Percentiles rank a stretch among this genome's conserved stretches.
Evolutionary conservation across 1,140 invertebrate genomes (phyloP).

Genomic region (Achroia grisella): DNA sequence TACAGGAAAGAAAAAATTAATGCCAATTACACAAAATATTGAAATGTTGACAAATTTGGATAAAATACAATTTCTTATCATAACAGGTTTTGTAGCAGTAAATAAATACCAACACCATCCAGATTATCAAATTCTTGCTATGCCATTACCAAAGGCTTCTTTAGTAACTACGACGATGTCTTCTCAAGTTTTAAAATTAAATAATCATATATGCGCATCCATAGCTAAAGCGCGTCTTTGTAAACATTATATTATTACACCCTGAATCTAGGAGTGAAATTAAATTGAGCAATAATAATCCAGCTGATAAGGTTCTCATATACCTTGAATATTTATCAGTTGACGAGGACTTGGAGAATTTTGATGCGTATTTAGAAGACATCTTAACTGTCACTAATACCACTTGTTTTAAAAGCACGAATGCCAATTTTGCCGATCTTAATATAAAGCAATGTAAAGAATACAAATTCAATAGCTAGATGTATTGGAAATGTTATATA

Average conservation of each 20-base stretch:
- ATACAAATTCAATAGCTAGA: slow-evolving; percentile 75
- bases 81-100: slow-evolving; percentile 15
- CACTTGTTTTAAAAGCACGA: slow-evolving; percentile 67
- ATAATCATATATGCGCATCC: slow-evolving; percentile 60
- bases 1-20: slow-evolving; percentile 12
- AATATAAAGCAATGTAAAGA: slow-evolving; percentile 65
- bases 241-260: slow-evolving; percentile 83
- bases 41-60: slow-evolving; percentile 9
- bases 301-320: slow-evolving; percentile 89
- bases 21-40: slow-evolving; percentile 13
- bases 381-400: slow-evolving; percentile 70
- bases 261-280: slow-evolving; percentile 85
- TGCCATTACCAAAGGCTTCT: slow-evolving; percentile 43
- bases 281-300: slow-evolving; percentile 83
- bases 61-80: slow-evolving; percentile 9
- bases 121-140: slow-evolving; percentile 18
- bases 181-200: slow-evolving; percentile 78
- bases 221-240: too few species aligned
- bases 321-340: slow-evolving; percentile 90
- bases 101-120: slow-evolving; percentile 13
- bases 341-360: slow-evolving; percentile 80
- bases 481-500: slow-evolving; percentile 76
- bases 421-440: slow-evolving; percentile 52
- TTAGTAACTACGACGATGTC: slow-evolving; percentile 78
- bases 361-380: slow-evolving; percentile 84